Evolutionary conservation across 2,888 invertebrate species (phyloP), one percentile per base, ranked within the genome.

Genomic region (Amorpha juglandis): DNA sequence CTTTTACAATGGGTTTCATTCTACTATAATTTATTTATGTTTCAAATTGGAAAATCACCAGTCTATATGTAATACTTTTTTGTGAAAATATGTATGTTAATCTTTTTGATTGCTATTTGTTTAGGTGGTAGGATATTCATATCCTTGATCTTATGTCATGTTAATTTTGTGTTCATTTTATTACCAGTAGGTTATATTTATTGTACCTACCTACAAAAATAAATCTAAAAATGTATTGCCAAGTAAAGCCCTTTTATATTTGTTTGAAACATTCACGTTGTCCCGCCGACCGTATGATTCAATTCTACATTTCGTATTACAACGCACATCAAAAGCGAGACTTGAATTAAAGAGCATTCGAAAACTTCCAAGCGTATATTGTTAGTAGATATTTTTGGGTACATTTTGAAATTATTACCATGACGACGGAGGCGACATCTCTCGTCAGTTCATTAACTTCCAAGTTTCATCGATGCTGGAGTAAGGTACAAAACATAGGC

Each of bases 371-470:
- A 58, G 51, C 50, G 51, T 63, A 42, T 63, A 63, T 51, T 62
- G 47, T 64, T 45, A 50, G 42, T 38, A 67, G 51, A 65, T 63
- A 69, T 69, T 68, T 69, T 68, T 68, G 51, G 65, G 67, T 69
- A 68, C 71, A 70, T 73, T 78, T 71, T 74, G 72, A 78, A 85
- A 87, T 83, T 74, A 83, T 88, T 78, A 73, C 84, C 84, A 87
- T 83, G 82, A 83, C 74, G 80, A 88, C 88, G 86, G 77, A 74
- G 76, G 77, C 79, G 81, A 80, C 85, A 80, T 84, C 85, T 85
- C 76, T 79, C 79, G 81, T 83, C 87, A 86, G 86, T 88, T 90
- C 90, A 90, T 91, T 90, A 90, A 83, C 81, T 88, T 88, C 77
- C 80, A 76, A 80, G 74, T 75, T 78, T 76, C 73, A 71, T 63